Evolutionary conservation across 2,113 vertebrate genomes (phyloP), one percentile per base, ranked within the genome.

Genomic region (Colinus virginianus): DNA sequence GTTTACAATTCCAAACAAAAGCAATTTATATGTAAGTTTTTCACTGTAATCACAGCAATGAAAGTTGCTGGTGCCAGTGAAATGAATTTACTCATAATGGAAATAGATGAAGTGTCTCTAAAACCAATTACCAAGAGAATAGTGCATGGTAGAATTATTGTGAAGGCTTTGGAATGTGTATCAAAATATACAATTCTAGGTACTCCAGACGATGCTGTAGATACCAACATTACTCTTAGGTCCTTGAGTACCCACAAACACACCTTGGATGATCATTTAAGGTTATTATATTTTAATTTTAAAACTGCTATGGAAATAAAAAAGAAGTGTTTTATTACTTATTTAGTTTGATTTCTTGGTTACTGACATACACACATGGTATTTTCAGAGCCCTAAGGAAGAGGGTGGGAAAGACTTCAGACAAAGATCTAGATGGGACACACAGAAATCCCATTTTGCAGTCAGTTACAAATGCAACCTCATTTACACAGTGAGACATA

Each of bases 161-260:
- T 34, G 19, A 78, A 48, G 22, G 5, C 5, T 69, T n/a, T 81
- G 22, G 55, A 59, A 53, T 2, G 0, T 45, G 5, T 78, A 55
- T 49, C 23, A 40, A 62, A 32, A 55, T 45, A 70, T 13, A 30
- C 1, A 20, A 8, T 55, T 2, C 4, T 36, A 84, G 26, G 3
- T 84, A 62, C 30, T 89, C 22, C 46, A 53, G 18, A 81, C 71
- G 26, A 10, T 20, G 67, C 21, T 3, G 5, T 4, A 18, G 84
- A 53, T 28, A 5, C 51, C 28, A 58, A 0, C 1, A 0, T 15
- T 71, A 40, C 15, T 3, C 36, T 4, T 59, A 76, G 28, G 5
- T 11, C 36, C 28, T 7, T 4, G 7, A 59, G 8, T 28, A 32
- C 13, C 40, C 58, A 55, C 7, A 79, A 1, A 19, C 21, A 64